Base-by-base conservation (phyloP, 2,888 invertebrate genomes). In the Elgonia sp. region DNA sequence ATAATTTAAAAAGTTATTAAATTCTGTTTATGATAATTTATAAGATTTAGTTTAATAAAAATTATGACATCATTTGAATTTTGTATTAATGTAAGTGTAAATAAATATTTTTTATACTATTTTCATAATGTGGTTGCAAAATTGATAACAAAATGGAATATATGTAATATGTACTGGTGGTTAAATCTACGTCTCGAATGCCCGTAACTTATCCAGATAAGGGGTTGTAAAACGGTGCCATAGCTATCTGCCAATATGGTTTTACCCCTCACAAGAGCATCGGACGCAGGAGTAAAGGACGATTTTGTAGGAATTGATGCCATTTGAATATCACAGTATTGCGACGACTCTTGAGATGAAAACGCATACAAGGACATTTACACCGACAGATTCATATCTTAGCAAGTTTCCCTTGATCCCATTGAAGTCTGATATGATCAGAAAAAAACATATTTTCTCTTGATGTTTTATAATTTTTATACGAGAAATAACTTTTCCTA, bases 221-320 rank as follows among this genome's bases (percentile, higher is more conserved):
- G 94, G 92, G 93, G 93, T 93, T 94, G 93, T 94, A 94, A 94
- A 94, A 93, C 92, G 93, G 92, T 92, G 92, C 91, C 91, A 91
- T 90, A 93, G 93, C 93, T 93, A 93, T 93, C 93, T 92, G 93
- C 93, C 93, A 94, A 94, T 94, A 94, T 92, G 92, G 91, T 92
- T 91, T 89, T 76, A 80, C 87, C 87, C 87, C 84, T 91, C 84
- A 84, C 91, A 90, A 80, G 73, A 87, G 81, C 84, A 69, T 88
- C 79, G 85, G 91, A 88, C 91, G 93, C 92, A 92, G 90, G 42
- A 86, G 83, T 63, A 92, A 91, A 90, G 89, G 91, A 92, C 93
- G 92, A 93, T 93, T 93, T 91, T 91, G 91, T 89, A 93, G 93
- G 91, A 93, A 94, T 94, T 93, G 93, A 94, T 93, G 94, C 92